phyloP scores from a whole-genome alignment of 2,113 vertebrate species.

The Taurulus bubalis region DNA sequence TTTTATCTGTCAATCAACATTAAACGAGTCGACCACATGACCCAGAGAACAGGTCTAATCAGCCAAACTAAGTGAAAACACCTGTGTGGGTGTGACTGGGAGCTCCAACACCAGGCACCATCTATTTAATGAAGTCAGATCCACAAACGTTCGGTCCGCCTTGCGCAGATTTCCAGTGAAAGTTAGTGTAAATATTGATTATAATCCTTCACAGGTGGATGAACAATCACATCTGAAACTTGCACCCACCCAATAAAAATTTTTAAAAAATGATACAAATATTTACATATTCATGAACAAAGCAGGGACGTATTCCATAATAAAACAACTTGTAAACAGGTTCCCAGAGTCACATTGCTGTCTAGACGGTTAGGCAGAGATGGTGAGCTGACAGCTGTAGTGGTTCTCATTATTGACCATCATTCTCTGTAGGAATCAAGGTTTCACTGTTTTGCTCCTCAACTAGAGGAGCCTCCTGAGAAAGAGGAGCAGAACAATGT shows the following conservation, averaged over 20 bases:
- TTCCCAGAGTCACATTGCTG: slow-evolving; percentile 19
- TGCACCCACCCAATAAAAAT: background rate
- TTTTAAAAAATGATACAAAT: slow-evolving; percentile 11
- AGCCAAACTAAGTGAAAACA: background rate
- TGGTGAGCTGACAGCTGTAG: background rate
- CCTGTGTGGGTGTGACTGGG: background rate
- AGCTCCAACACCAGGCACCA: background rate
- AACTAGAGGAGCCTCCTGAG: slow-evolving; percentile 54
- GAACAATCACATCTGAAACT: background rate
- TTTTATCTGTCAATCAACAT: background rate
- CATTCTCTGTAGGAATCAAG: slow-evolving; percentile 47
- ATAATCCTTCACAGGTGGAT: slow-evolving; percentile 2
- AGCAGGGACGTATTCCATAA: slow-evolving; percentile 6
- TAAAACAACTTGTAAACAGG: slow-evolving; percentile 63
- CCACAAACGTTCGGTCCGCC: background rate
- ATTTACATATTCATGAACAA: slow-evolving; percentile 27
- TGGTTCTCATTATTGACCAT: slow-evolving; percentile 7
- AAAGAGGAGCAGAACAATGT: background rate
- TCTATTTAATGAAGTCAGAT: background rate
- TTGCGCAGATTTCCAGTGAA: slow-evolving; percentile 18
- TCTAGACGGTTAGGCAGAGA: background rate
- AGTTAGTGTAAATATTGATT: slow-evolving; percentile 1
- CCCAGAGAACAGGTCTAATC: background rate
- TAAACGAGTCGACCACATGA: background rate
- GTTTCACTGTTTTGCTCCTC: slow-evolving; percentile 42